A percentile compares a stretch with the other conserved stretches of the same genome.
Evolutionary conservation across 30 jellyfish, hydroid and myxozoan species (phyloP).

Genomic region (Chrysaora quinquecirrha): DNA sequence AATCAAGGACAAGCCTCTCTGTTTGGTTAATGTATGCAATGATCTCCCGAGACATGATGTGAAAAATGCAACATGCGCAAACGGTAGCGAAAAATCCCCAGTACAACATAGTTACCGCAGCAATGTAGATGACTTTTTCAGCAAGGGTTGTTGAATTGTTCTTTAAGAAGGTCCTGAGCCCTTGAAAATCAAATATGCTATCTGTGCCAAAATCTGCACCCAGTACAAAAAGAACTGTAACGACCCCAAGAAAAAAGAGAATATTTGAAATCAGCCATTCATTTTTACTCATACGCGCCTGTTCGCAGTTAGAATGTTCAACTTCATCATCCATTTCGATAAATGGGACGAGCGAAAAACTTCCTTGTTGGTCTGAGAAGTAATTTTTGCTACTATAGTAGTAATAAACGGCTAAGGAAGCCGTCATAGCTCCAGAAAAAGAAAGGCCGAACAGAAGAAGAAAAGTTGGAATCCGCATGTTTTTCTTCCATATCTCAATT

Average conservation of each 20-base stretch:
- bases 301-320: too few species aligned
- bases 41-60: neutral
- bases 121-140: neutral
- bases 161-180: neutral
- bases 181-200: neutral
- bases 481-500: neutral
- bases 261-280: neutral
- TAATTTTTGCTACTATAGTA: neutral
- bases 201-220: neutral
- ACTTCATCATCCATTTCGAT: neutral
- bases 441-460: neutral
- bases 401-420: neutral
- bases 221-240: neutral
- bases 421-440: neutral
- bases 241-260: neutral
- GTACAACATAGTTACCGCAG: neutral
- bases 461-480: too few species aligned
- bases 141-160: neutral
- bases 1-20: neutral
- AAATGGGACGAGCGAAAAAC: neutral
- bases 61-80: neutral
- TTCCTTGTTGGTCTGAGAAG: neutral
- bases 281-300: neutral
- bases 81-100: slow-evolving; percentile 1
- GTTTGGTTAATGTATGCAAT: neutral